Base-by-base conservation (phyloP, 53 echinoderm and acorn worm species). In the Astropecten irregularis region DNA sequence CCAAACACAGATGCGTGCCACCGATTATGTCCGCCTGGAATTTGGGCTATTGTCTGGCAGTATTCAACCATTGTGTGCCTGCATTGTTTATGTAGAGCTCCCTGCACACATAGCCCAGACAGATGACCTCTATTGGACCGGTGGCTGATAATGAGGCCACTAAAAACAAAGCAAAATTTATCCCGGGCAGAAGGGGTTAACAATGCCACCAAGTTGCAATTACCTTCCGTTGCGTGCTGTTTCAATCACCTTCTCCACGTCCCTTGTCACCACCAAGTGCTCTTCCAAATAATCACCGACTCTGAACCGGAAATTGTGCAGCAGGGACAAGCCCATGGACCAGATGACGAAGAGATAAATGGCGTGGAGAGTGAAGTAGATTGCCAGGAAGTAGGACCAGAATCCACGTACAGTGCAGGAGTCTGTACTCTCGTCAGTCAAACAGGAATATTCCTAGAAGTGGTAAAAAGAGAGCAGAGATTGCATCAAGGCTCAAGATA, bases 221-320 rank as follows among this genome's bases (percentile, higher is more conserved):
- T n/a, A 96, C 96, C 89, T 93, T 65, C 93, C 91, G 82, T 73
- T 77, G 58, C 89, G 88, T 20, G 96, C 96, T 2, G 91, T 85
- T 29, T 89, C 71, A 37, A 96, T 91, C 51, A 96, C 91, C 68
- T 96, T 96, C 81, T 93, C 96, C 28, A 96, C 92, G 52, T 96
- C 93, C 30, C 93, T 83, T 13, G 88, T 93, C 23, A 96, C 91
- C 26, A 96, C 77, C 49, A 93, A 89, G 16, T 86, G 82, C 54
- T 84, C 81, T 60, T 96, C 96, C 54, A 96, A 82, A 83, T 69
- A 86, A 62, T 96, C 96, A 0, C 96, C 96, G 23, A 93, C 72
- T 32, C 86, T 46, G 40, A 96, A 96, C 23, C 81, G 70, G 64
- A 96, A 96, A 77, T 91, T 96, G 30, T 77, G 77, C 38, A 96